Evolutionary conservation across 30 jellyfish, hydroid and myxozoan species (phyloP).

Genomic region (Aurelia sp.): DNA sequence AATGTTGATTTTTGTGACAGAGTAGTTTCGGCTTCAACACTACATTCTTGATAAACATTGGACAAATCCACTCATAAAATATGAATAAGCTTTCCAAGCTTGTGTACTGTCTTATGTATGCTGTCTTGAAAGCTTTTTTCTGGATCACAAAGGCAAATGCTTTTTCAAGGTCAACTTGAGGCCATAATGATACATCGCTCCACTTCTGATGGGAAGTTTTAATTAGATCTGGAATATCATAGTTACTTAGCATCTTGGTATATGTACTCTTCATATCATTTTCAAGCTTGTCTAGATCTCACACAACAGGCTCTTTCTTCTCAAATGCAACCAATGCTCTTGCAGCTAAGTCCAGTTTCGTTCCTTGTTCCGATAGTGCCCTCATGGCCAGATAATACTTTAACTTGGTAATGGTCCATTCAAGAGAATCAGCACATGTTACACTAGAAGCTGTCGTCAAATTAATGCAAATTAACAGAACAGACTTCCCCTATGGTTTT

Average conservation of each 20-base stretch:
- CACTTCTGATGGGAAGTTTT: conserved; percentile 14
- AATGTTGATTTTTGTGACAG: too few species aligned
- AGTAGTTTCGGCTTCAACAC: conserved; percentile 55
- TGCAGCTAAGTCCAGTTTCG: conserved; percentile 62
- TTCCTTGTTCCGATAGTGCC: conserved; percentile 8
- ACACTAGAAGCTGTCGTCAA: too few species aligned
- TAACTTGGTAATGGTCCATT: too few species aligned
- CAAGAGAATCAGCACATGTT: too few species aligned
- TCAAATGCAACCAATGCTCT: conserved; percentile 49
- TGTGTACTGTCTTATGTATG: conserved; percentile 67
- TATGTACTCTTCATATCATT: neutral
- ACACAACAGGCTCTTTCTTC: conserved; percentile 11
- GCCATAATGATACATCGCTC: conserved; percentile 48
- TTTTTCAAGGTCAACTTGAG: conserved; percentile 36
- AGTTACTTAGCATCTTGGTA: neutral
- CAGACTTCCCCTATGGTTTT: too few species aligned
- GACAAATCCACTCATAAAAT: too few species aligned
- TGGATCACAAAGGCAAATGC: conserved; percentile 30
- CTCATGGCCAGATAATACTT: conserved; percentile 19
- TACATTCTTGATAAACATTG: conserved; percentile 54
- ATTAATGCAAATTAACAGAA: too few species aligned
- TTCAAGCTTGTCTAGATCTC: conserved; percentile 38
- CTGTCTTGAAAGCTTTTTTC: conserved; percentile 18
- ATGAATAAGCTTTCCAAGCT: conserved; percentile 74
- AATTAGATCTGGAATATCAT: conserved; percentile 43